A percentile compares a stretch with the other conserved stretches of the same genome.
Evolutionary conservation across 1,140 invertebrate genomes (phyloP).

Genomic region (Marisa cornuarietis): DNA sequence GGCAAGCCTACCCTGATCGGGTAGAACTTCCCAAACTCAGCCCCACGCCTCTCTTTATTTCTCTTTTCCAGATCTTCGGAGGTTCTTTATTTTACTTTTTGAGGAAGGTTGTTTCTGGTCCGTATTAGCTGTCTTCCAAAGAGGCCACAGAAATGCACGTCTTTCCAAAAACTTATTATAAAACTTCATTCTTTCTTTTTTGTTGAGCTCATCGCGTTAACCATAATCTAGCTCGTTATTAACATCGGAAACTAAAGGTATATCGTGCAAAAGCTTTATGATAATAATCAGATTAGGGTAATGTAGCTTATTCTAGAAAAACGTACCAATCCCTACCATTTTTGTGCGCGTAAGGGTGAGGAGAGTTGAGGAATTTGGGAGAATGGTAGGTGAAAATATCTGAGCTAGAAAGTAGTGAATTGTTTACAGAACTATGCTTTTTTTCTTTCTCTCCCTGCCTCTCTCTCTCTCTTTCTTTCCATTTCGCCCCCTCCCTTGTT

Average conservation of each 20-base stretch:
- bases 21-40: not conserved
- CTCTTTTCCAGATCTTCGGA: not conserved
- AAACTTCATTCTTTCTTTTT: not conserved
- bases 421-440: not conserved
- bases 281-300: not conserved
- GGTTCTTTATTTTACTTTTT: not conserved
- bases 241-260: not conserved
- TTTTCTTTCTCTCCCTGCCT: not conserved
- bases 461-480: not conserved
- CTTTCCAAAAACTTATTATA: not conserved
- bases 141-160: not conserved
- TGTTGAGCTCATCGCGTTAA: not conserved
- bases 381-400: not conserved
- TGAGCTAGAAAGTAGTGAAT: not conserved
- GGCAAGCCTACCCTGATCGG: too few relatives aligned
- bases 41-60: not conserved
- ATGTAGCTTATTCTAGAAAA: not conserved
- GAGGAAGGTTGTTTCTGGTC: not conserved
- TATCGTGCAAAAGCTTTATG: not conserved
- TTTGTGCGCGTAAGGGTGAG: too few relatives aligned
- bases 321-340: not conserved
- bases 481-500: not conserved
- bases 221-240: not conserved
- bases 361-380: not conserved
- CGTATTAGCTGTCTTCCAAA: not conserved